Evolutionary conservation across 1,140 invertebrate species (phyloP).

Genomic region (Pachyrhynchus sulphureomaculatus): DNA sequence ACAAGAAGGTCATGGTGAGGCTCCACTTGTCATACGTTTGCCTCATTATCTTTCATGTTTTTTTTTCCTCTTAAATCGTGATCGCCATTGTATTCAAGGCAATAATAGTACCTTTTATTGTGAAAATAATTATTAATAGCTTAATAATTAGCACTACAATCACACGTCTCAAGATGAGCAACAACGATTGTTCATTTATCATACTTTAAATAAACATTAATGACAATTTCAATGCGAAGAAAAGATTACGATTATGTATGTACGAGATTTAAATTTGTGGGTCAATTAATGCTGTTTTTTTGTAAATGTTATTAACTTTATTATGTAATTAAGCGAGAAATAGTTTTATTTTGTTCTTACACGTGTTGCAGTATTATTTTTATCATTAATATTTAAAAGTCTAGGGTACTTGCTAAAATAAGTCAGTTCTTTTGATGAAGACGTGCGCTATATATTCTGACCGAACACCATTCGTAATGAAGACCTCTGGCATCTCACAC

Average conservation of each 20-base stretch:
- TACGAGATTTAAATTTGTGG: not conserved
- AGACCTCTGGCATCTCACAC: too few relatives aligned
- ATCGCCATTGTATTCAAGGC: constrained; percentile 29
- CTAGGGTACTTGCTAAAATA: too few relatives aligned
- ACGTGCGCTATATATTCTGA: too few relatives aligned
- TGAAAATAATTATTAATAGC: constrained; percentile 31
- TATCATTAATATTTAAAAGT: too few relatives aligned
- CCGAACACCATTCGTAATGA: too few relatives aligned
- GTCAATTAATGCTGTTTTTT: too few relatives aligned
- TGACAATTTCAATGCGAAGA: constrained; percentile 18
- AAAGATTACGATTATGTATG: not conserved
- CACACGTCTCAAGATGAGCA: constrained; percentile 24
- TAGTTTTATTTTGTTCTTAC: too few relatives aligned
- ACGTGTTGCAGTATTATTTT: too few relatives aligned
- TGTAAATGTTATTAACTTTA: too few relatives aligned
- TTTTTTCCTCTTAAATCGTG: constrained; percentile 24
- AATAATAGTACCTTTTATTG: constrained; percentile 30
- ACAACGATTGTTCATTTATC: constrained; percentile 14
- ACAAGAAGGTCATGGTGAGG: constrained; percentile 26
- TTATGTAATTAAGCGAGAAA: too few relatives aligned
- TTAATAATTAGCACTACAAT: constrained; percentile 28
- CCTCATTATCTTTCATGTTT: constrained; percentile 21
- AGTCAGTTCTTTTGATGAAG: too few relatives aligned
- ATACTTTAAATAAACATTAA: constrained; percentile 27
- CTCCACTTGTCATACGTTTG: constrained; percentile 30